Evolutionary conservation across 1,140 invertebrate species (phyloP).

Genomic region (Procambarus virginalis): DNA sequence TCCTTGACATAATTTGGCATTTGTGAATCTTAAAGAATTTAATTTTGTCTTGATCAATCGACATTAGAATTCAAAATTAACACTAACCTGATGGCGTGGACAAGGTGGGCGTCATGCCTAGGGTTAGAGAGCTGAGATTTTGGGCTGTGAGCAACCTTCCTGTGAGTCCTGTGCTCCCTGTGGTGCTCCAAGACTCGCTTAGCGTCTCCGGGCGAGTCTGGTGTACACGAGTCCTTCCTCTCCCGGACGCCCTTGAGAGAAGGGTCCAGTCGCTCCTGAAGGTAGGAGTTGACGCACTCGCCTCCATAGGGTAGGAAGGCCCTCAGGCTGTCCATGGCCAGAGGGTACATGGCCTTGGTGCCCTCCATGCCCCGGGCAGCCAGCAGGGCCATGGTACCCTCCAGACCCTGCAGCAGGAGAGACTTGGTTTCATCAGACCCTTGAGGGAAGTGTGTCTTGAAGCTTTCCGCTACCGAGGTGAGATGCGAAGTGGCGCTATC

Average conservation of each 20-base stretch:
- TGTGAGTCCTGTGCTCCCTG: slow-evolving; percentile 6
- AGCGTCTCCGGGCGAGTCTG: slow-evolving; percentile 10
- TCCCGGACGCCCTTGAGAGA: slow-evolving; percentile 27
- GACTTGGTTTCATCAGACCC: slow-evolving; percentile 12
- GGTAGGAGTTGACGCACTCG: slow-evolving; percentile 26
- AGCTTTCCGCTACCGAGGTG: slow-evolving; percentile 22
- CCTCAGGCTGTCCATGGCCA: slow-evolving; percentile 20
- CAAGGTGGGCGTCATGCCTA: slow-evolving; percentile 52
- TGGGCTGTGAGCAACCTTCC: background rate
- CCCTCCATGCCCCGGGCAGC: slow-evolving; percentile 20
- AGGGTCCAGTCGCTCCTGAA: slow-evolving; percentile 36
- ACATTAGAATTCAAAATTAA: background rate
- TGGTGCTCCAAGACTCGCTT: background rate
- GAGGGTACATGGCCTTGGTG: slow-evolving; percentile 20
- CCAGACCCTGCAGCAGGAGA: slow-evolving; percentile 6
- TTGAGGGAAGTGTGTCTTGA: slow-evolving; percentile 32
- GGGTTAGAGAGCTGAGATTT: slow-evolving; percentile 55
- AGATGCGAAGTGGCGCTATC: slow-evolving; percentile 17
- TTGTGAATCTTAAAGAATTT: too few relatives aligned
- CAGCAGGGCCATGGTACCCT: slow-evolving; percentile 16
- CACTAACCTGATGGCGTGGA: slow-evolving; percentile 58
- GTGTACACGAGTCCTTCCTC: slow-evolving; percentile 19
- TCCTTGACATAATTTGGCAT: too few relatives aligned
- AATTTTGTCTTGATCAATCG: too few relatives aligned
- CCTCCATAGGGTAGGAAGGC: slow-evolving; percentile 32